Evolutionary conservation across 2,113 vertebrate genomes (phyloP).

Genomic region (human (Homo sapiens)): DNA sequence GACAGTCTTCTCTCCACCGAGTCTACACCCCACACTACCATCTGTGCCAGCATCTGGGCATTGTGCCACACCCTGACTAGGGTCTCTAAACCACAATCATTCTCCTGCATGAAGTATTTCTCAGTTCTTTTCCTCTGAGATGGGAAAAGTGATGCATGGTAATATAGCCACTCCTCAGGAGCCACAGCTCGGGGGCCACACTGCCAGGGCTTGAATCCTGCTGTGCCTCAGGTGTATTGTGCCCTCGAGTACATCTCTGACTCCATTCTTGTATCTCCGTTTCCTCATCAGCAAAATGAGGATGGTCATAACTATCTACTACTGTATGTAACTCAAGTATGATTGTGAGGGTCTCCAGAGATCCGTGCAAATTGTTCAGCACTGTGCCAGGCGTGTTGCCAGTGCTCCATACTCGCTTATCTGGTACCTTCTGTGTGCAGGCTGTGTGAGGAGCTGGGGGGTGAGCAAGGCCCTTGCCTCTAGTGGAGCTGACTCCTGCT

Average conservation of each 20-base stretch:
- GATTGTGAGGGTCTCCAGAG: no score
- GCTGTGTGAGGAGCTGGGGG: not conserved
- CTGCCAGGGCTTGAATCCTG: not conserved
- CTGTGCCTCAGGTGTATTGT: not conserved
- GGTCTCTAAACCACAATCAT: not conserved
- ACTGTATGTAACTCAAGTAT: not conserved
- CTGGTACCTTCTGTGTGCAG: not conserved
- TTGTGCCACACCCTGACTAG: not conserved
- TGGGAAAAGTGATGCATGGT: not conserved
- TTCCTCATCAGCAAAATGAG: not conserved
- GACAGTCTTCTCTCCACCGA: not conserved
- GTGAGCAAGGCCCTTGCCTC: not conserved
- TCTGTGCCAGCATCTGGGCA: not conserved
- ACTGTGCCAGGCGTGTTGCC: fast-evolving
- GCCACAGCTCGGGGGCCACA: not conserved
- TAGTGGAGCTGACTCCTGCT: not conserved
- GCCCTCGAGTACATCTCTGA: not conserved
- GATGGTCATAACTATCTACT: no score
- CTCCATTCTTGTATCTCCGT: not conserved
- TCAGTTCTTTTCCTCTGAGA: not conserved
- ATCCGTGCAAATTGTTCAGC: fast-evolving
- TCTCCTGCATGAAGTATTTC: not conserved
- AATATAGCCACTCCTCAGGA: not conserved
- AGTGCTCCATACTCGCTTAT: not conserved
- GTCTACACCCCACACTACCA: not conserved